phyloP scores from a whole-genome alignment of 2,888 invertebrate genomes.

The Hermaeophaga mercurialis region DNA sequence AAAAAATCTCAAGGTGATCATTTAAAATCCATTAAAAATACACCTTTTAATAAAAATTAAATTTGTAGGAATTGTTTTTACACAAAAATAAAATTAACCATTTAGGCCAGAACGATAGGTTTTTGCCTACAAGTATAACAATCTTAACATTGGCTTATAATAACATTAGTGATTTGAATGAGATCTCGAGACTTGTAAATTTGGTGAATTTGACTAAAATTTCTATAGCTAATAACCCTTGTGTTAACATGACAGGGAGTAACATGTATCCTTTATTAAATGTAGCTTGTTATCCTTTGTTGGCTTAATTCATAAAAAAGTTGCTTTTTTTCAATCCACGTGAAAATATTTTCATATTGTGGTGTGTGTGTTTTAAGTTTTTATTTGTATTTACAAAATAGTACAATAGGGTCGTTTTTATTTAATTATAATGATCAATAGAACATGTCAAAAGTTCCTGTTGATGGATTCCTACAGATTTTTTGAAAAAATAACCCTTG shows the following conservation, averaged over 20 bases:
- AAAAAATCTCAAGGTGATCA: conserved; percentile 76
- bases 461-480: too few relatives aligned
- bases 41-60: conserved; percentile 3
- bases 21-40: not conserved
- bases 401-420: too few relatives aligned
- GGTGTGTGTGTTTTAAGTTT: too few relatives aligned
- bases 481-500: too few relatives aligned
- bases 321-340: too few relatives aligned
- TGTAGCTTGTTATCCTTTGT: too few relatives aligned
- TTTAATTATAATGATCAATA: too few relatives aligned
- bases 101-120: conserved; percentile 80
- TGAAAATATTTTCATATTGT: too few relatives aligned
- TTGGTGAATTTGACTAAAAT: conserved; percentile 78
- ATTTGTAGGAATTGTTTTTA: conserved; percentile 75
- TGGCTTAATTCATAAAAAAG: too few relatives aligned
- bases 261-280: conserved; percentile 74
- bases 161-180: conserved; percentile 82
- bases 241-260: conserved; percentile 78
- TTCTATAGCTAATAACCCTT: conserved; percentile 86
- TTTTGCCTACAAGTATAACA: conserved; percentile 76
- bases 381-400: too few relatives aligned
- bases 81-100: conserved; percentile 86
- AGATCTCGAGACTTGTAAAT: conserved; percentile 81
- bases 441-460: too few relatives aligned
- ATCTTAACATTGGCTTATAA: conserved; percentile 82